Conservation (phyloP, 2,113 vertebrate species). For the Chamaea fasciata region DNA sequence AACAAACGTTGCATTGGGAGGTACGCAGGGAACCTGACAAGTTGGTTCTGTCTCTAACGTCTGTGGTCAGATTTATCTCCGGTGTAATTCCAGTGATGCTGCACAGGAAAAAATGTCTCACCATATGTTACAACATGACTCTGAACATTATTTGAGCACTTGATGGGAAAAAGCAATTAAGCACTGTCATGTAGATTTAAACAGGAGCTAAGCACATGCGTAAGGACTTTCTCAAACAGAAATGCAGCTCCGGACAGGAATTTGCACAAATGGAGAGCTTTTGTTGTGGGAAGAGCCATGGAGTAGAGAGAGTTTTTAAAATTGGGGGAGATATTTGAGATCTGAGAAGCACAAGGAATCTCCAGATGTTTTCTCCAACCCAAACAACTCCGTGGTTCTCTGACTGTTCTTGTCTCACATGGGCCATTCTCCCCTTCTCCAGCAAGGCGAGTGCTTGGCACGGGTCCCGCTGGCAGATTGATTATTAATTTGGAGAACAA, state of each 20-base stretch:
- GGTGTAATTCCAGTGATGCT: neutral
- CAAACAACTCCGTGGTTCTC: neutral
- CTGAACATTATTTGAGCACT: neutral
- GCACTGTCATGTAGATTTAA: constrained; percentile 30
- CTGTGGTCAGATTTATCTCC: neutral
- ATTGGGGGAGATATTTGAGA: neutral
- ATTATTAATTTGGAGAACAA: constrained; percentile 65
- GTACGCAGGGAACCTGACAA: neutral
- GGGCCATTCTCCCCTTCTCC: neutral
- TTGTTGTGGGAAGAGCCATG: neutral
- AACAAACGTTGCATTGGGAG: neutral
- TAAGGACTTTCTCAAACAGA: neutral
- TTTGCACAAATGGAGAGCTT: neutral
- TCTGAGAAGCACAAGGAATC: neutral
- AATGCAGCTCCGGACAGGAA: neutral
- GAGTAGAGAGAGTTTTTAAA: neutral
- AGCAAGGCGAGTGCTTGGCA: constrained; percentile 20
- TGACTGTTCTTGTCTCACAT: neutral
- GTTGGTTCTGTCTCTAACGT: neutral
- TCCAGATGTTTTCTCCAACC: neutral
- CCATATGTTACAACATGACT: constrained; percentile 5
- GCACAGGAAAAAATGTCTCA: neutral
- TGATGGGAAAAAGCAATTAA: constrained; percentile 55
- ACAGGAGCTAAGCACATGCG: neutral
- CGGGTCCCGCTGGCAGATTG: constrained; percentile 18